phyloP scores from a whole-genome alignment of 2,888 invertebrate genomes.

The Arrhopalites spinosus region DNA sequence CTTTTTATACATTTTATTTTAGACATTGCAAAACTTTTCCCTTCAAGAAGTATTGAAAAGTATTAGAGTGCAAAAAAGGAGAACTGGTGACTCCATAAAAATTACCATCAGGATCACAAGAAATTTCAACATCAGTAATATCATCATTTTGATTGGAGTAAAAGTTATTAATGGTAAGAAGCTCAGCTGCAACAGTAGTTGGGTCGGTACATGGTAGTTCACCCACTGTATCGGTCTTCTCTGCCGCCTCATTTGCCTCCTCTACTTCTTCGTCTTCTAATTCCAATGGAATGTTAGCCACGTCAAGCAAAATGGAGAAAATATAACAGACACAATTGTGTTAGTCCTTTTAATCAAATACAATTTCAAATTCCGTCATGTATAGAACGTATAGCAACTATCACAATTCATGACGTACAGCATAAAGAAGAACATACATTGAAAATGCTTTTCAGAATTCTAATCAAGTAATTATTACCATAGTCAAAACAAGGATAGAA shows the following conservation, averaged over 20 bases:
- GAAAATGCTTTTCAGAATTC: not conserved
- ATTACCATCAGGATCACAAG: constrained; percentile 39
- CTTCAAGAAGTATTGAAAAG: no score
- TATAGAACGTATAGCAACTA: not conserved
- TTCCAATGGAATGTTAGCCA: constrained; percentile 24
- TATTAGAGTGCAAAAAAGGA: no score
- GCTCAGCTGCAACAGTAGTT: constrained; percentile 9
- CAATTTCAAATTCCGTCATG: not conserved
- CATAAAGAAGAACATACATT: not conserved
- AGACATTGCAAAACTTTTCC: no score
- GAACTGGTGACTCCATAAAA: no score
- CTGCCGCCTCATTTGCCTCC: constrained; percentile 39
- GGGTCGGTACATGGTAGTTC: constrained; percentile 42
- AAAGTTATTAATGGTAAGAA: constrained; percentile 13
- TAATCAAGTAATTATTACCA: not conserved
- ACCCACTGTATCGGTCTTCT: constrained; percentile 49
- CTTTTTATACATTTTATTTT: no score
- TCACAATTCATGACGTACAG: not conserved
- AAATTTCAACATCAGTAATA: constrained; percentile 25
- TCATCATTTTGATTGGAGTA: constrained; percentile 28
- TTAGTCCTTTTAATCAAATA: constrained; percentile 4
- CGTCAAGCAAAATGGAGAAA: constrained; percentile 17
- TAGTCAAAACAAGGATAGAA: not conserved
- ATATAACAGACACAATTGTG: constrained; percentile 29
- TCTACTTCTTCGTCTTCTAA: constrained; percentile 42